Evolutionary conservation across 2,113 vertebrate species (phyloP).

Genomic region (Centropus bengalensis): DNA sequence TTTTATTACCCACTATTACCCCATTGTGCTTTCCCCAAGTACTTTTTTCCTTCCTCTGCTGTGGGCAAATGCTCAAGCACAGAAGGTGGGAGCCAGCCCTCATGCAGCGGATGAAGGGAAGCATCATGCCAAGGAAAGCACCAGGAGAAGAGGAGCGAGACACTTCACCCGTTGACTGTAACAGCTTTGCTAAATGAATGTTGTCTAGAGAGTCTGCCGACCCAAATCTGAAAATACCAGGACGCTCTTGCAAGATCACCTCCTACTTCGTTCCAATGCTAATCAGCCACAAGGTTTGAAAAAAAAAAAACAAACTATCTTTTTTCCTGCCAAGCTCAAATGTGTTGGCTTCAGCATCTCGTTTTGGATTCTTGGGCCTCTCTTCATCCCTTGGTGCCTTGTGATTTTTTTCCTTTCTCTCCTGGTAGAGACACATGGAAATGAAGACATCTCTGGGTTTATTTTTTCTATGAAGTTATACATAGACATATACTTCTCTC

Average conservation of each 20-base stretch:
- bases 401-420: background rate
- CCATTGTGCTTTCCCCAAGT: background rate
- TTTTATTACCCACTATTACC: background rate
- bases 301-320: background rate
- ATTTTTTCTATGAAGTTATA: background rate
- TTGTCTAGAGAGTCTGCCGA: background rate
- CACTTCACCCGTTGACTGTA: rapidly evolving
- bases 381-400: background rate
- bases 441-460: background rate
- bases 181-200: background rate
- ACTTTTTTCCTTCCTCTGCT: background rate
- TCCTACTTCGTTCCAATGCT: background rate
- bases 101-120: background rate
- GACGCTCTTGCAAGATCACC: background rate
- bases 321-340: background rate
- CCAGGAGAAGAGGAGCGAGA: background rate
- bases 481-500: background rate
- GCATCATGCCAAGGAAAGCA: background rate
- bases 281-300: background rate
- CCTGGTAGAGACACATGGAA: background rate
- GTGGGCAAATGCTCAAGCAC: too few species aligned
- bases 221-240: background rate
- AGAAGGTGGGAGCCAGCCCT: background rate
- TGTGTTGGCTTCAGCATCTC: background rate
- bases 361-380: background rate